Base-by-base conservation (phyloP, 2,888 invertebrate species). In the Sturmia bella region DNA sequence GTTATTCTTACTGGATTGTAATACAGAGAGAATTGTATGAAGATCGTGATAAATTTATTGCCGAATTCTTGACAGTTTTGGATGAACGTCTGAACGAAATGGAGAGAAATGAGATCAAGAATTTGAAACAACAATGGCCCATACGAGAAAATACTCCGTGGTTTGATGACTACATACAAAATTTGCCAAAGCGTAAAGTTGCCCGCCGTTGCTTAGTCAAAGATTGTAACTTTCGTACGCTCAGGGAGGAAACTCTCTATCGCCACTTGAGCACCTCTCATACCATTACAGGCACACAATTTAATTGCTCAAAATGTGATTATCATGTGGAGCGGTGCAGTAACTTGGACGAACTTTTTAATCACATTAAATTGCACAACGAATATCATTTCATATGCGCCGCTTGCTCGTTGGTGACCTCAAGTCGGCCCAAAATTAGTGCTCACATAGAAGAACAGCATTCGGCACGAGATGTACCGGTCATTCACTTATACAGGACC, bases 401-500 rank as follows among this genome's bases (percentile, higher is more conserved):
- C 56, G 84, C 84, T n/a, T 79, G 83, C 52, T 63, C 68, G 3
- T 52, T 32, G 21, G 52, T 54, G 15, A 69, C 80, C 11, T 70
- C 75, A 54, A 73, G 70, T 52, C 79, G 83, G 11, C 41, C 54
- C 1, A 73, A 77, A 54, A 11, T 85, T 17, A 27, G 63, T 0
- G 11, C 5, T 1, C 85, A 85, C n/a, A 73, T 85, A 48, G n/a
- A 9, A 3, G 15, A 54, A 0, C 61, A 80, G 11, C 85, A 85
- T 69, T 59, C 78, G n/a, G 73, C 57, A 1, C 84, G 85, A 2
- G 85, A 85, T 64, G 85, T 84, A 11, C 83, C 84, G 0, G 56
- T 84, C 24, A 15, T 85, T 7, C 74, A 69, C 5, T 17, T 84
- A 0, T 59, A 70, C 24, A 82, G 83, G n/a, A 69, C 39, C 0